Base-by-base conservation (phyloP, 2,888 invertebrate species). In the Drosophila neotestacea region DNA sequence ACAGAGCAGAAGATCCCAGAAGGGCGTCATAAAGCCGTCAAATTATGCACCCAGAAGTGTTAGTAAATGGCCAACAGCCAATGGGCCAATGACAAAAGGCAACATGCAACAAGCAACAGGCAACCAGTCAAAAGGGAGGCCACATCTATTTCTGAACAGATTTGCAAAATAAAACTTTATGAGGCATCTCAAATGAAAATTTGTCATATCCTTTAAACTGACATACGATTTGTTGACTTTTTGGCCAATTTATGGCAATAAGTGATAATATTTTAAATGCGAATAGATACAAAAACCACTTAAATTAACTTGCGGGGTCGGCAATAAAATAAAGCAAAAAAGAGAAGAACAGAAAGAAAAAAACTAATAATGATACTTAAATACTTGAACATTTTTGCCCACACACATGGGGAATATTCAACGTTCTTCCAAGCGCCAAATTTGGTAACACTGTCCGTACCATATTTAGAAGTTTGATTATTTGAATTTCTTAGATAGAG, bases 381-480 rank as follows among this genome's bases (percentile, higher is more conserved):
- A 73, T 60, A 50, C 58, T 72, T 60, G 44, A 68, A 58, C 39
- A 59, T 27, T 30, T 58, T 50, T 46, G 66, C 66, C 66, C 61
- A 70, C 77, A 76, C 52, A 44, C 52, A 62, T 36, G 36, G 10
- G n/a, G 27, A 34, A 22, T 38, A 48, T 48, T 55, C 36, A 56
- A 74, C 63, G 75, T 72, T 75, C 56, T 70, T 73, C 70, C 73
- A 54, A 38, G 16, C 34, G 52, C 85, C 85, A 74, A 83, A 84
- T 83, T 79, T 81, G 85, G 83, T 34, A 54, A 61, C 54, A 50
- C 72, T 70, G 62, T 63, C 55, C 63, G 59, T 11, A 55, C 83
- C 83, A 51, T 83, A 77, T 85, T 69, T 68, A 64, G 83, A 56
- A 44, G 59, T 63, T 59, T 42, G 62, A 50, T 69, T 62, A 71